Evolutionary conservation across 1,140 invertebrate genomes (phyloP).

Genomic region (Druon quercuslanigerum): DNA sequence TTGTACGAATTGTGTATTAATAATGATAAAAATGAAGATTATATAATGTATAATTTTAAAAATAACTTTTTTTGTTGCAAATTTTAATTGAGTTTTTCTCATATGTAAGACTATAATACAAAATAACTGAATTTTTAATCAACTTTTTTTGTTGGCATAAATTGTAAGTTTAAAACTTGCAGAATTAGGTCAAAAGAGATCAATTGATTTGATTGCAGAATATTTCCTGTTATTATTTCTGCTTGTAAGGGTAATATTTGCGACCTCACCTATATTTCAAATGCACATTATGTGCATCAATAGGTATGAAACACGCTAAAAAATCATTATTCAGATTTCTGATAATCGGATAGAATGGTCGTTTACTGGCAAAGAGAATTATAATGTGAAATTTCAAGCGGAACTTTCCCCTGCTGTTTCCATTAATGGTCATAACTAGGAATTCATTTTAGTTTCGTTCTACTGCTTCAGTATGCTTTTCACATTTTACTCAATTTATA

Average conservation of each 20-base stretch:
- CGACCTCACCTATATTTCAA: not conserved
- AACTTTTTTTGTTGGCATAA: too few relatives aligned
- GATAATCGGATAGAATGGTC: slow-evolving; percentile 59
- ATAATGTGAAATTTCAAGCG: slow-evolving; percentile 48
- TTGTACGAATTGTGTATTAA: too few relatives aligned
- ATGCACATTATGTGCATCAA: not conserved
- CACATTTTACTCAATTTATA: too few relatives aligned
- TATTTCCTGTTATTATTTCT: slow-evolving; percentile 38
- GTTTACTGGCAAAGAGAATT: slow-evolving; percentile 50
- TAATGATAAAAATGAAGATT: too few relatives aligned
- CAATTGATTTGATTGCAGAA: slow-evolving; percentile 18
- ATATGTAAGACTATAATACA: too few relatives aligned
- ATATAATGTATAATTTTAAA: too few relatives aligned
- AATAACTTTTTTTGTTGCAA: too few relatives aligned
- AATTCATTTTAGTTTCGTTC: not conserved
- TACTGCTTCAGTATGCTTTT: too few relatives aligned
- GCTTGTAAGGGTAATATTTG: slow-evolving; percentile 21
- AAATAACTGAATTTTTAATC: too few relatives aligned
- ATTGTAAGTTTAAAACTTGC: too few relatives aligned
- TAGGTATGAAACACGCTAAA: slow-evolving; percentile 53
- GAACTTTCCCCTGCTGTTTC: slow-evolving; percentile 25
- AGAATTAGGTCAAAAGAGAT: too few relatives aligned
- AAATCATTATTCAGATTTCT: slow-evolving; percentile 62
- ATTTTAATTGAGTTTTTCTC: too few relatives aligned
- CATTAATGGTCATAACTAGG: slow-evolving; percentile 4